phyloP scores from a whole-genome alignment of 1,140 invertebrate genomes.

The Proales similis region DNA sequence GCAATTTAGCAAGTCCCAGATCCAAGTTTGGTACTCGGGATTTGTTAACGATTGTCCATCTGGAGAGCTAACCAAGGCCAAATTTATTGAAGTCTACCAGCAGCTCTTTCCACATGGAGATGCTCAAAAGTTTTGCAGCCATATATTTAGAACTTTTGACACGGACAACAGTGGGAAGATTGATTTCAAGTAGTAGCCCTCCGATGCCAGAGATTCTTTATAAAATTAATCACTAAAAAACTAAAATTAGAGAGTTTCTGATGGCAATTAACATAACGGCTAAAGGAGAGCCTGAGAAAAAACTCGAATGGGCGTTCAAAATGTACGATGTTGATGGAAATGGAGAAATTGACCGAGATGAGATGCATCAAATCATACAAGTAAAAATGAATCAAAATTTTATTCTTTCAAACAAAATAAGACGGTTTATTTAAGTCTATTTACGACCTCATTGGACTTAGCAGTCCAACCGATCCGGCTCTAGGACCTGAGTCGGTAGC shows the following conservation, averaged over 20 bases:
- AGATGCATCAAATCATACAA: conserved; percentile 59
- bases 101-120: conserved; percentile 89
- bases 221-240: neutral
- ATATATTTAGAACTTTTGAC: conserved; percentile 97
- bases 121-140: conserved; percentile 96
- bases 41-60: conserved; percentile 78
- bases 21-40: conserved; percentile 63
- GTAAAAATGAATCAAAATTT: neutral
- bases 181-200: conserved; percentile 47
- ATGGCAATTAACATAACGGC: conserved; percentile 95
- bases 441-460: conserved; percentile 35
- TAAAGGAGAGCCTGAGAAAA: conserved; percentile 91
- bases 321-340: conserved; percentile 97
- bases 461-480: conserved; percentile 57
- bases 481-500: conserved; percentile 61
- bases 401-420: too few species aligned
- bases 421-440: conserved; percentile 34
- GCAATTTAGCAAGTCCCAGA: conserved; percentile 52
- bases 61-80: conserved; percentile 86
- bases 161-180: conserved; percentile 83
- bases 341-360: conserved; percentile 91
- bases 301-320: conserved; percentile 96
- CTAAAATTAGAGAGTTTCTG: conserved; percentile 71
- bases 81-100: conserved; percentile 98
- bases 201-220: neutral